Percentiles rank a stretch among this genome's conserved stretches.
Evolutionary conservation across 2,888 invertebrate genomes (phyloP).

Genomic region (Orgyia antiqua): DNA sequence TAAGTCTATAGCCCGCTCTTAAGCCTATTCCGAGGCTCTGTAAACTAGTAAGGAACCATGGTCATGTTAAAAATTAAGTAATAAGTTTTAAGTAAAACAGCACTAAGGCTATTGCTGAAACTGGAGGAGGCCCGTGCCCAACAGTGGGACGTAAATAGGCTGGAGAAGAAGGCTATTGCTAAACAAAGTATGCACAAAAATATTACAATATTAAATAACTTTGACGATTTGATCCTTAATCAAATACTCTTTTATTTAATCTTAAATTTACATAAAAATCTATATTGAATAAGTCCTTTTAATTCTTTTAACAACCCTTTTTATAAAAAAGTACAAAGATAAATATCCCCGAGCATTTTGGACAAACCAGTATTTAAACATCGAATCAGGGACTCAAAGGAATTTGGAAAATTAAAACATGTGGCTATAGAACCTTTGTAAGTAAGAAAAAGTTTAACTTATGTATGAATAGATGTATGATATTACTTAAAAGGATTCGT

Average conservation of each 20-base stretch:
- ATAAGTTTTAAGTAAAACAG: no score
- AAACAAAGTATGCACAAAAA: no score
- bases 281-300: constrained; percentile 15
- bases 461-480: constrained; percentile 9
- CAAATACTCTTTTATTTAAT: constrained; percentile 4
- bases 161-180: no score
- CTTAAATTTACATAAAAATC: constrained; percentile 5
- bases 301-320: constrained; percentile 6
- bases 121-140: no score
- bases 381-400: constrained; percentile 16
- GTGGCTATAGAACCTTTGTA: constrained; percentile 12
- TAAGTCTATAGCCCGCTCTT: no score
- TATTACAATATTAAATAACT: no score
- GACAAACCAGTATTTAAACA: constrained; percentile 20
- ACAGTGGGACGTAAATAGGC: no score
- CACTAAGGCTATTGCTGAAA: no score
- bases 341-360: constrained; percentile 19
- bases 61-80: no score
- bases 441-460: constrained; percentile 22
- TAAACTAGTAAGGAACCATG: no score
- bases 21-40: no score
- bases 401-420: constrained; percentile 21
- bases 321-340: constrained; percentile 16
- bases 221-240: neutral
- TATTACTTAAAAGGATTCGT: constrained; percentile 3